A percentile compares a stretch with the other conserved stretches of the same genome.
Evolutionary conservation across 2,113 vertebrate species (phyloP).

Genomic region (Chamaetylas fuelleborni): DNA sequence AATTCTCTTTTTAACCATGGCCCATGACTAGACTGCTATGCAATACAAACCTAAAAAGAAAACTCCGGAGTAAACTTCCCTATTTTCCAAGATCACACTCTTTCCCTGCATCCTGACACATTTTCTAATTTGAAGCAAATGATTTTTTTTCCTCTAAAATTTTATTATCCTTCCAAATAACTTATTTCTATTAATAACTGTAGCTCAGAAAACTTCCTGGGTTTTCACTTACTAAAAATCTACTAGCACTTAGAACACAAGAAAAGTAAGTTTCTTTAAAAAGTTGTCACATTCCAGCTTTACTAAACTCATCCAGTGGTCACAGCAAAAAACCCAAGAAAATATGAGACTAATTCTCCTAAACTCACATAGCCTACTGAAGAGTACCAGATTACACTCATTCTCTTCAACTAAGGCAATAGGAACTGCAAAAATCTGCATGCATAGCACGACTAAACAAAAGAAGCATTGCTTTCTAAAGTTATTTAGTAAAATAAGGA

Average conservation of each 20-base stretch:
- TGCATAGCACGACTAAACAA: accelerated
- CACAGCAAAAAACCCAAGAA: not conserved
- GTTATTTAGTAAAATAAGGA: not conserved
- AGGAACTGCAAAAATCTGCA: not conserved
- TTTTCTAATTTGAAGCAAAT: not conserved
- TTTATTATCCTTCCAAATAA: not conserved
- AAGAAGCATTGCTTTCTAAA: not conserved
- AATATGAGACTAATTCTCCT: not conserved
- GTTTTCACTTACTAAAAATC: not conserved
- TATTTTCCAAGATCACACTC: not conserved
- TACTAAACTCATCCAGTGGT: not conserved
- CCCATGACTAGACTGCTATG: not conserved
- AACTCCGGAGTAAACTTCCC: not conserved
- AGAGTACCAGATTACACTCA: not conserved
- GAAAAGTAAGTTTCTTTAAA: not conserved
- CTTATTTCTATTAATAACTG: not conserved
- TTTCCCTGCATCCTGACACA: not conserved
- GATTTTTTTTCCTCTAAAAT: not conserved
- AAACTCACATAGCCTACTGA: not conserved
- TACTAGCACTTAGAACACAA: not conserved
- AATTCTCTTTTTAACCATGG: not conserved
- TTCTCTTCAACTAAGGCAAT: not conserved
- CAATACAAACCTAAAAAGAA: not conserved
- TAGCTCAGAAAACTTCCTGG: not conserved
- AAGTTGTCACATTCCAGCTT: not conserved